Conservation (phyloP, 2,888 invertebrate species). For the Acanthacorydalis orientalis region DNA sequence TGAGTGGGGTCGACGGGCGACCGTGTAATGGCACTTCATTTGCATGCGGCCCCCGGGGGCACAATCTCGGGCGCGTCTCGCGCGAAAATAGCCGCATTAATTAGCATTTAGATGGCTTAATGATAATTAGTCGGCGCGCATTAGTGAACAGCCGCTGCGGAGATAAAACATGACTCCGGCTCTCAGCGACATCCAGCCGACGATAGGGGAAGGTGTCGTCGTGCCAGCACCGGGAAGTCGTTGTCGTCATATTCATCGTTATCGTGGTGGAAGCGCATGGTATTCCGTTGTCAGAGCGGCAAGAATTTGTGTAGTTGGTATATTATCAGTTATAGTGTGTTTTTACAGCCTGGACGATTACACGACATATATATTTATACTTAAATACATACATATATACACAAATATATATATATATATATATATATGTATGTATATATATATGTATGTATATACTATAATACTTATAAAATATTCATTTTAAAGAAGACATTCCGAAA, state of each 20-base stretch:
- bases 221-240: conserved; percentile 20
- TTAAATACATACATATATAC: too few species aligned
- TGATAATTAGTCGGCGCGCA: conserved; percentile 29
- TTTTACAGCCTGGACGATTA: too few species aligned
- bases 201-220: conserved; percentile 5
- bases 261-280: too few species aligned
- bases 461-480: too few species aligned
- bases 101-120: conserved; percentile 36
- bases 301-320: too few species aligned
- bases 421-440: too few species aligned
- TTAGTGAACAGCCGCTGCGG: conserved; percentile 11
- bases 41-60: conserved; percentile 27
- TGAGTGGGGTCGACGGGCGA: neutral
- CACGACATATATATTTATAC: too few species aligned
- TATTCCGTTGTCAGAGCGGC: too few species aligned
- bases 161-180: neutral
- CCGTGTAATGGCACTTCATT: conserved; percentile 20
- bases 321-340: too few species aligned
- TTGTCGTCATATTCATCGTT: conserved; percentile 14
- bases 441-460: too few species aligned
- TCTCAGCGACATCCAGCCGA: neutral
- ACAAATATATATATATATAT: too few species aligned
- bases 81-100: conserved; percentile 32
- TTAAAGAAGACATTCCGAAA: too few species aligned
- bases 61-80: conserved; percentile 24